Base-by-base conservation (phyloP, 2,113 vertebrate genomes). In the Daboia siamensis region DNA sequence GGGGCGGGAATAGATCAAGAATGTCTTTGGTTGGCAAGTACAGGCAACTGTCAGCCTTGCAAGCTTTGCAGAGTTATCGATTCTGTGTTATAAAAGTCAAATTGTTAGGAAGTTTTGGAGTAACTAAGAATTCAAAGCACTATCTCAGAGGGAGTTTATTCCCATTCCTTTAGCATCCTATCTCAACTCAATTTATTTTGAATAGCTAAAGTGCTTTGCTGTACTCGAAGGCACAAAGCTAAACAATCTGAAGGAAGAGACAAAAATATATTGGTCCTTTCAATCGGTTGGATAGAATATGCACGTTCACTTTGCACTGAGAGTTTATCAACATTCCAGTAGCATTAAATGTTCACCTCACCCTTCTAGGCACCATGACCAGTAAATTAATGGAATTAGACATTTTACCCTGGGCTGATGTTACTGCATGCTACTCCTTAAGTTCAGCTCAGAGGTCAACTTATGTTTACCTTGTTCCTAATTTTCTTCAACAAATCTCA, bases 61-160 rank as follows among this genome's bases (percentile, higher is more conserved):
- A 64, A 89, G 24, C 4, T 26, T 5, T 87, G 90, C 91, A 29
- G 26, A 90, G 17, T 94, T 93, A 94, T 93, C n/a, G 95, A 9
- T 10, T n/a, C 84, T 39, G 91, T 64, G 5, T 93, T 90, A 44
- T 89, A 95, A 94, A 94, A 87, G 1, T n/a, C 64, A 84, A 90
- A 48, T 86, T 61, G 12, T 54, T 95, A 95, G 94, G 88, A 33
- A 85, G 74, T 93, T 94, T 93, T 95, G 92, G 74, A 88, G 48
- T 90, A n/a, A 91, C 88, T 52, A 92, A 90, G 0, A 7, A 90
- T 94, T 92, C 69, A 10, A 91, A 23, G 29, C 91, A 48, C 91
- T 33, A 1, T 26, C 87, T n/a, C 92, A 61, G 91, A 55, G 1
- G 39, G 69, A 59, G 48, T 17, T 52, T 94, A 91, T 57, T 92